Evolutionary conservation across 2,888 invertebrate species (phyloP), one percentile per base, ranked within the genome.

Genomic region (Fragum fragum): DNA sequence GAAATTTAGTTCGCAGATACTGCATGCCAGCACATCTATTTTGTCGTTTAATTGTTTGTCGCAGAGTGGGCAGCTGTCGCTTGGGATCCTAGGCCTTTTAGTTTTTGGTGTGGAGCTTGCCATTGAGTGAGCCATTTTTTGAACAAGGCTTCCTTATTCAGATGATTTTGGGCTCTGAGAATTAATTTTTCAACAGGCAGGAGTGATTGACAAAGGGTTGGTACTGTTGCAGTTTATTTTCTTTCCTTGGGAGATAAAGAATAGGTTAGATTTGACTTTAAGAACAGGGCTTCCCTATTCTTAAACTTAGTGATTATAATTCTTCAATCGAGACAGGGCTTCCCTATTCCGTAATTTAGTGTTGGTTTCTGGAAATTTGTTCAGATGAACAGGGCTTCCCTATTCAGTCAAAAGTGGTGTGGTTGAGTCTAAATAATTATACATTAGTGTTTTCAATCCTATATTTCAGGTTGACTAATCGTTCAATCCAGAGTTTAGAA

Each of bases 111-210:
- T 23, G 11, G 57, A 57, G n/a, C 57, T 57, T 57, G 57, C 23
- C 23, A 57, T 23, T n/a, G 26, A 57, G n/a, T 57, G 11, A 18
- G 57, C 57, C 57, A 57, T 57, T n/a, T 57, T 57, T 21, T 57
- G 57, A 57, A 26, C 57, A 57, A 26, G 57, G 57, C 57, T 57
- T 57, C 57, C 57, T 26, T 57, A 57, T 57, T 57, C 57, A 57
- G 5, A 47, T 47, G 14, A 47, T 47, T 9, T 18, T 18, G 5
- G 14, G 47, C n/a, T 47, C 14, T 18, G 5, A 16, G 14, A 18
- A n/a, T 18, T 47, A 47, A n/a, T 47, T 18, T 47, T 47, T 47
- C 47, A 14, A 18, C n/a, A 47, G 14, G 14, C 47, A 47, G 47
- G n/a, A 18, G 18, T 47, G 14, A 47, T 47, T 18, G 47, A 18